These are phyloP conservation scores for Ara ararauna DNA, from an alignment of 2,797 vertebrate genomes.

Conservation along the genomic window DNA sequence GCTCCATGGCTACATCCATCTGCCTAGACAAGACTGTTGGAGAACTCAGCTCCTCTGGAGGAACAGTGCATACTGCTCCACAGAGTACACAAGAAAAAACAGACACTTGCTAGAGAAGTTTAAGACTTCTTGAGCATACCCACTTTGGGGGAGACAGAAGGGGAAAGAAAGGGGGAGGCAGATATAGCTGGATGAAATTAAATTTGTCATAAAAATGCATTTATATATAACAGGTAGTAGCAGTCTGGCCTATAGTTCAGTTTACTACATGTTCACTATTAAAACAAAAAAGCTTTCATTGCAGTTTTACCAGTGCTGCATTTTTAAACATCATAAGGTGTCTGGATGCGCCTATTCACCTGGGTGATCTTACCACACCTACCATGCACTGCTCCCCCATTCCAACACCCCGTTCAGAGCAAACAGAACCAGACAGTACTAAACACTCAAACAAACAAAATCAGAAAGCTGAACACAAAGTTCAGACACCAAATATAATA, in stretches of 20 bases:
- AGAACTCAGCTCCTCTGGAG: neutral
- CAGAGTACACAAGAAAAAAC: neutral
- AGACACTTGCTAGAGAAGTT: neutral
- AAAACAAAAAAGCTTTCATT: neutral
- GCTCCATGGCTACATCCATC: slow-evolving; percentile 4
- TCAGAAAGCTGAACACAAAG: neutral
- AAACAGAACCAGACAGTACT: neutral
- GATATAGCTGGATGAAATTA: neutral
- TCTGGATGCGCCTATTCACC: neutral
- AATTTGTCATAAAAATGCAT: neutral
- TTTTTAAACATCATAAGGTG: neutral
- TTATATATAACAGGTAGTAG: neutral
- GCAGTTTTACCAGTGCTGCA: neutral
- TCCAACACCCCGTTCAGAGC: neutral
- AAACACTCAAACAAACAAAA: neutral
- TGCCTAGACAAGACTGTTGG: neutral
- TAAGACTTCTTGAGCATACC: neutral
- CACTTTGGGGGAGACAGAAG: neutral
- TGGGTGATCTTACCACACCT: neutral
- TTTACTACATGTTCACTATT: neutral
- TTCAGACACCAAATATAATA: neutral
- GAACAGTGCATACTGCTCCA: neutral
- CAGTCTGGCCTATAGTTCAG: neutral
- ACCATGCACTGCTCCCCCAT: rapidly evolving
- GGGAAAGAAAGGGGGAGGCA: neutral